Evolutionary conservation across 1,140 invertebrate genomes (phyloP).

Genomic region (Drosophila malerkotliana): DNA sequence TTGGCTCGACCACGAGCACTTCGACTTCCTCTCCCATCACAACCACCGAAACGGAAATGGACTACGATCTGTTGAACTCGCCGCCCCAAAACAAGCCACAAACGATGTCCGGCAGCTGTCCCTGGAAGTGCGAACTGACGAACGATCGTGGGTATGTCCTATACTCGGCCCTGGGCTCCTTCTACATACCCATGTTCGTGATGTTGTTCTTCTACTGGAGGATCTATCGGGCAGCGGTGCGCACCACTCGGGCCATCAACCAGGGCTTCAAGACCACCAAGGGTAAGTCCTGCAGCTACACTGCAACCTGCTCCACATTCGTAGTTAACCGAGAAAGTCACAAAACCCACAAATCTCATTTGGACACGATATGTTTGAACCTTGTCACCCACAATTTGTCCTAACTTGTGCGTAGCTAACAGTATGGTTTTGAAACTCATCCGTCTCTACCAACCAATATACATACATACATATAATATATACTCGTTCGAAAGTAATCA

Average conservation of each 20-base stretch:
- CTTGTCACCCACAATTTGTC: conserved; percentile 50
- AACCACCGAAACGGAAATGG: conserved; percentile 32
- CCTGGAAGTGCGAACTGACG: conserved; percentile 94
- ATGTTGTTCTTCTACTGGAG: conserved; percentile 96
- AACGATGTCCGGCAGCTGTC: conserved; percentile 86
- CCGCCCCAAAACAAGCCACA: conserved; percentile 42
- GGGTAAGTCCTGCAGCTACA: conserved; percentile 83
- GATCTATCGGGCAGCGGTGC: conserved; percentile 93
- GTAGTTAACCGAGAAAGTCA: conserved; percentile 21
- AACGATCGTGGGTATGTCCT: conserved; percentile 95
- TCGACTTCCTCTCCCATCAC: conserved; percentile 6
- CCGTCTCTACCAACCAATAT: conserved; percentile 33
- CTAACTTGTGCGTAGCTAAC: conserved; percentile 79
- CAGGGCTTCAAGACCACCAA: conserved; percentile 97
- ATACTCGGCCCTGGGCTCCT: conserved; percentile 95
- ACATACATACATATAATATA: conserved; percentile 27
- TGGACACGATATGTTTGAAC: conserved; percentile 58
- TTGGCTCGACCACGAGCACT: conserved; percentile 33
- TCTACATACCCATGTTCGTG: conserved; percentile 96
- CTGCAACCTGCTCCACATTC: neutral
- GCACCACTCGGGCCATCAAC: conserved; percentile 87
- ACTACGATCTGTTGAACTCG: conserved; percentile 45
- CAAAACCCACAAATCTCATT: conserved; percentile 31
- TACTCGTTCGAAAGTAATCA: conserved; percentile 51
- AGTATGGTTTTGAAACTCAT: conserved; percentile 61